Evolutionary conservation across 2,797 vertebrate species (phyloP), one percentile per base, ranked within the genome.

Genomic region (Xyrichtys novacula): DNA sequence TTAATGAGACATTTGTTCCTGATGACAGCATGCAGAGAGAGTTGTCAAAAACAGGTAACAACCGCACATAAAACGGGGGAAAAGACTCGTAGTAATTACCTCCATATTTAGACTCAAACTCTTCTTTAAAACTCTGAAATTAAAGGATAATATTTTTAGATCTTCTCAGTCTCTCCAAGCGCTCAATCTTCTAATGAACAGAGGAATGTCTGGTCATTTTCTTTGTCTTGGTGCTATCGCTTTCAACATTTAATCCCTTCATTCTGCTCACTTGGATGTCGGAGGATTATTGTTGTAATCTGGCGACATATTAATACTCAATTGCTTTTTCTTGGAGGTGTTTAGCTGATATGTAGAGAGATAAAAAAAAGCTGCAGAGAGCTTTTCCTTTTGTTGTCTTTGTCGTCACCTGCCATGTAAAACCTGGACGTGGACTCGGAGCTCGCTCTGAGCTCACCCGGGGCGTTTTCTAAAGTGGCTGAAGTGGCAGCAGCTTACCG

Each of bases 391-490:
- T 58, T 23, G 47, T 15, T 2, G 28, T 38, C 60, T 74, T 80
- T 84, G 67, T 74, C 10, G 44, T 39, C 66, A 57, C 68, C 62
- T 60, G 68, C 31, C 3, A 50, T 29, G 62, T 32, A 26, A 59
- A 71, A 71, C 40, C 48, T 46, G 28, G 65, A 44, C 42, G 34
- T 58, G 63, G 43, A 9, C 56, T 53, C 58, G 62, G 22, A 1
- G 38, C 10, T 31, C 0, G 4, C n/a, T n/a, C n/a, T n/a, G n/a
- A 46, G 12, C n/a, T 67, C 55, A 72, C 31, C 43, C 39, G 34
- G 26, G 68, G 77, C 49, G 63, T 66, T 78, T 80, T 49, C 50
- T 49, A 31, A 78, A 60, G 62, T 65, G 61, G 74, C 56, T 26
- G 71, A 50, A n/a, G 65, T 29, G 1, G 71, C 42, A 12, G 74